Percentiles rank a stretch among this genome's conserved stretches.
Evolutionary conservation across 2,113 vertebrate genomes (phyloP).

Genomic region (Ammospiza caudacuta): DNA sequence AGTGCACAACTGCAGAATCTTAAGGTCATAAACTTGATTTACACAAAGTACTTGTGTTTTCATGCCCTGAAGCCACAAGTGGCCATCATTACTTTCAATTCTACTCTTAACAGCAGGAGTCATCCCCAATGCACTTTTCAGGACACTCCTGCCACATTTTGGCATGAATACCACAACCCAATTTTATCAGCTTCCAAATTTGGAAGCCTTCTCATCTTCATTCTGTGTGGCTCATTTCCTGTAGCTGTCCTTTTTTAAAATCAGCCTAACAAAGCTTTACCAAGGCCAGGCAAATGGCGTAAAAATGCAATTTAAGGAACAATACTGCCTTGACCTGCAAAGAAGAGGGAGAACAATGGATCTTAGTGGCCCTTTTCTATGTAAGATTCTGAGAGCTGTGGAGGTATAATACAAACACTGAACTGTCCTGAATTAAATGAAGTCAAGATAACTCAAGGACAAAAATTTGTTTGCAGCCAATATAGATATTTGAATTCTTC

Average conservation of each 20-base stretch:
- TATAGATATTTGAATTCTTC: not conserved
- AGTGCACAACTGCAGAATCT: not conserved
- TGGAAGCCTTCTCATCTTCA: not conserved
- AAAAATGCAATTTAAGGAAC: not conserved
- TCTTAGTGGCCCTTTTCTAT: not conserved
- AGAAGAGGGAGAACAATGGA: not conserved
- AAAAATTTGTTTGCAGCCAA: constrained; percentile 10
- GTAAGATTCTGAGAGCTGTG: not conserved
- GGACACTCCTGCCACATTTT: not conserved
- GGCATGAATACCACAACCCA: not conserved
- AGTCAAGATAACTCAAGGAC: constrained; percentile 33
- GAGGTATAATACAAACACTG: constrained; percentile 8
- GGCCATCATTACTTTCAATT: not conserved
- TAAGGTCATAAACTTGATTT: not conserved
- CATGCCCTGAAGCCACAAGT: not conserved
- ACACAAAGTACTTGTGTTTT: not conserved
- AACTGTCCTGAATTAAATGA: not conserved
- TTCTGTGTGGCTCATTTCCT: not conserved
- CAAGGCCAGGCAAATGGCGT: not conserved
- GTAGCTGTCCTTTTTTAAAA: not conserved
- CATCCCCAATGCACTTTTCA: not conserved
- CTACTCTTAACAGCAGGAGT: not conserved
- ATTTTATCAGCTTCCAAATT: not conserved
- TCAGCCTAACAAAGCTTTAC: not conserved
- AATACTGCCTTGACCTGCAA: not conserved